Evolutionary conservation across 2,797 vertebrate genomes (phyloP).

Genomic region (Acestrorhynchus altus): DNA sequence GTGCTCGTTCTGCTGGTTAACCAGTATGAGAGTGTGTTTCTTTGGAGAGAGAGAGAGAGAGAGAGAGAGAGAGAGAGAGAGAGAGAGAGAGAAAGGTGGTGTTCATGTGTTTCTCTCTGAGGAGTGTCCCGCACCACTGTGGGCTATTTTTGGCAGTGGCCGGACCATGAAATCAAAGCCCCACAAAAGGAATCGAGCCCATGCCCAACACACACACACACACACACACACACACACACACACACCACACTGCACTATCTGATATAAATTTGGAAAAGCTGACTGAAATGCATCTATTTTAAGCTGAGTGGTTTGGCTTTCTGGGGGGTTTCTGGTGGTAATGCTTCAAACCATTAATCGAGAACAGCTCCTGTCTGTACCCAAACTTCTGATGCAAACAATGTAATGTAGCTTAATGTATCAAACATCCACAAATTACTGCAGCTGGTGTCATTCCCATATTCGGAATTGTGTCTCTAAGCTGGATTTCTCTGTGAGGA

Average conservation of each 20-base stretch:
- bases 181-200: conserved; percentile 66
- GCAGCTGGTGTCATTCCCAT: too few species aligned
- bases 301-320: conserved; percentile 15
- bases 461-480: too few species aligned
- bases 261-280: neutral
- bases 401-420: too few species aligned
- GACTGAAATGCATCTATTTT: neutral
- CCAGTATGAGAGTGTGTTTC: too few species aligned
- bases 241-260: neutral
- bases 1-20: too few species aligned
- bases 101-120: conserved; percentile 14
- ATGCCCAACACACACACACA: conserved; percentile 34
- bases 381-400: too few species aligned
- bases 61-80: conserved; percentile 1
- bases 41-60: neutral
- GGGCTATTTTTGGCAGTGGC: conserved; percentile 77
- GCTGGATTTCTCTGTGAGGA: too few species aligned
- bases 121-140: conserved; percentile 52
- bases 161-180: conserved; percentile 73
- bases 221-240: conserved; percentile 34
- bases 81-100: conserved; percentile 20
- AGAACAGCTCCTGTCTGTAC: too few species aligned
- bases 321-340: neutral
- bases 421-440: too few species aligned
- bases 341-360: neutral